phyloP scores from a whole-genome alignment of 2,797 vertebrate genomes.

The Leptoclinus maculatus region DNA sequence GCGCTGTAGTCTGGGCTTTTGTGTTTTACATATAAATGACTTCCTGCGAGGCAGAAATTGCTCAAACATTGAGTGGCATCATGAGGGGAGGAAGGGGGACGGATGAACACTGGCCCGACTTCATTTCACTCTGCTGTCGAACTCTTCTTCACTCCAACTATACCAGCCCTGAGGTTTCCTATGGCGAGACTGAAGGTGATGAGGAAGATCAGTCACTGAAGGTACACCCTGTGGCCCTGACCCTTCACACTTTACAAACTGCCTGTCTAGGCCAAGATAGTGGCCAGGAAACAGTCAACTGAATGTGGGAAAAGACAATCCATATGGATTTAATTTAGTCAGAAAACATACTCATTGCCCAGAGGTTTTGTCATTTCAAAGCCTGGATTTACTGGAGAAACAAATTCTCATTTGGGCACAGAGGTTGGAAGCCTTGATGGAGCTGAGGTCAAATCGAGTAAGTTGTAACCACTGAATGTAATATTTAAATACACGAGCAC shows the following conservation, averaged over 20 bases:
- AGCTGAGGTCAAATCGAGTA: not conserved
- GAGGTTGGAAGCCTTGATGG: not conserved
- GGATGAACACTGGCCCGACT: conserved; percentile 15
- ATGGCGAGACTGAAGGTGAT: conserved; percentile 31
- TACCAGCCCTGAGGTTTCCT: conserved; percentile 18
- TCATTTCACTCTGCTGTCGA: conserved; percentile 41
- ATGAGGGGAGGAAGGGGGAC: not conserved
- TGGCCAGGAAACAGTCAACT: not conserved
- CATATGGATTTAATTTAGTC: not conserved
- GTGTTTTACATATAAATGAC: conserved; percentile 54
- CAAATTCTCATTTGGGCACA: not conserved
- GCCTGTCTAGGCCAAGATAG: conserved; percentile 17
- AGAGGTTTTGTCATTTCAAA: not conserved
- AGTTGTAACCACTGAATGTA: not conserved
- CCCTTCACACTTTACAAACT: conserved; percentile 34
- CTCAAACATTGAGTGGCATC: conserved; percentile 15
- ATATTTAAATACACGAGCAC: not conserved
- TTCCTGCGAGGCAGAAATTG: conserved; percentile 30
- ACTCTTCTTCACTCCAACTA: conserved; percentile 13
- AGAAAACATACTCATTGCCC: not conserved
- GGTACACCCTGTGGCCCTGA: conserved; percentile 27
- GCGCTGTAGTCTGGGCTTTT: not conserved
- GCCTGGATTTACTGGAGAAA: not conserved
- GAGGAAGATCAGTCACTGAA: conserved; percentile 39
- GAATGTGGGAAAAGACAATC: not conserved